These are phyloP conservation scores for Petrocephalus zakoni DNA, from an alignment of 2,113 vertebrate species.

Conservation along the genomic window DNA sequence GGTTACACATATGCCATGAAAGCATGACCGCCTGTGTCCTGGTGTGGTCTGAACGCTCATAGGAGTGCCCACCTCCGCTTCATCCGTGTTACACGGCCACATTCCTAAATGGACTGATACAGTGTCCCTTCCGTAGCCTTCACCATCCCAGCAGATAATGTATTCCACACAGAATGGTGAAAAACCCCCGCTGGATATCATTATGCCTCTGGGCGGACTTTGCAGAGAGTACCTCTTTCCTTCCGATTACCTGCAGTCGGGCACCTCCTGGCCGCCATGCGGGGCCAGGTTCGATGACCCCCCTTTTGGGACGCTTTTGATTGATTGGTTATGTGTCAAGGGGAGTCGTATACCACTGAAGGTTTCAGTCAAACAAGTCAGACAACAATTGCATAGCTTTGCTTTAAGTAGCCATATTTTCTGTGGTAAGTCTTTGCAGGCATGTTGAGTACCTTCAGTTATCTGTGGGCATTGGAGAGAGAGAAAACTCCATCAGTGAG, in stretches of 20 bases:
- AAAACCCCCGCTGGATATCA: background rate
- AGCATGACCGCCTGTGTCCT: background rate
- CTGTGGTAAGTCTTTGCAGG: background rate
- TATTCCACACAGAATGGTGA: background rate
- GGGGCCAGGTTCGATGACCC: background rate
- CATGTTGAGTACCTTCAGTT: background rate
- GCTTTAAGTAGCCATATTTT: background rate
- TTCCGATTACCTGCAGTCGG: background rate
- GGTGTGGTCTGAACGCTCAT: background rate
- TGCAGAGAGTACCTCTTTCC: background rate
- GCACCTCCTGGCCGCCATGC: background rate
- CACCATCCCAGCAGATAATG: background rate
- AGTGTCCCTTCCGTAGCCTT: background rate
- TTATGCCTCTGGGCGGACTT: background rate
- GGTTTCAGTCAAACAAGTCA: background rate
- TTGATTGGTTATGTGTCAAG: background rate
- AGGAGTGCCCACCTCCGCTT: too few species aligned
- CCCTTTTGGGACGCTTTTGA: background rate
- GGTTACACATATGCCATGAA: background rate
- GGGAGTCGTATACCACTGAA: background rate
- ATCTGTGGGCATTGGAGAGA: background rate
- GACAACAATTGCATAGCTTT: background rate
- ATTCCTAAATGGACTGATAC: background rate
- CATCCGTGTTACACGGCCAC: background rate
- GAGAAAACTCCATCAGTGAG: background rate